Evolutionary conservation across 1,140 invertebrate species (phyloP).

Genomic region (Drosophila suzukii): DNA sequence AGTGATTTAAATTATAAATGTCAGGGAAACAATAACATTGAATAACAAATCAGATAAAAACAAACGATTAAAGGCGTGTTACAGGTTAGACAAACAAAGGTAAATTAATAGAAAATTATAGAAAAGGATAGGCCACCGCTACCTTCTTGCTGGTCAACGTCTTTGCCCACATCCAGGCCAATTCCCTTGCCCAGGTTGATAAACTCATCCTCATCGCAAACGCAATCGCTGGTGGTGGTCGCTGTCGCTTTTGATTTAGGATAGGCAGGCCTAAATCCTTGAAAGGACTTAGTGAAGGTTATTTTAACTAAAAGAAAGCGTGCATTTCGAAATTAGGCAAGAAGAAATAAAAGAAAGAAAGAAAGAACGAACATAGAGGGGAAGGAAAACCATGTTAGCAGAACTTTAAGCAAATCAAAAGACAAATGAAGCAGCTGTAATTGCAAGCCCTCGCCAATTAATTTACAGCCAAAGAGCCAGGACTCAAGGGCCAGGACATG

Average conservation of each 20-base stretch:
- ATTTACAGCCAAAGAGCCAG: constrained; percentile 60
- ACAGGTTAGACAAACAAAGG: constrained; percentile 3
- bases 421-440: constrained; percentile 49
- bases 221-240: constrained; percentile 59
- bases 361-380: neutral
- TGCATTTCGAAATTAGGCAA: constrained; percentile 49
- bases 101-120: constrained; percentile 37
- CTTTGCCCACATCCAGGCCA: constrained; percentile 29
- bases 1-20: constrained; percentile 10
- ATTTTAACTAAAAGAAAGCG: constrained; percentile 67
- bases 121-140: constrained; percentile 50
- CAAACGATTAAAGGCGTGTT: constrained; percentile 8
- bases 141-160: constrained; percentile 60
- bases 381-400: constrained; percentile 43
- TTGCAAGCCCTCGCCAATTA: constrained; percentile 63
- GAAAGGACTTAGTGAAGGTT: constrained; percentile 69
- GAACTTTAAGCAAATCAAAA: constrained; percentile 39
- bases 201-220: constrained; percentile 70
- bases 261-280: constrained; percentile 48
- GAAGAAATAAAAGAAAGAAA: neutral
- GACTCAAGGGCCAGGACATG: constrained; percentile 55
- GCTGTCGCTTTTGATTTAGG: constrained; percentile 25
- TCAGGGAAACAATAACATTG: constrained; percentile 22
- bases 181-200: constrained; percentile 51
- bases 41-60: constrained; percentile 2